Conservation (phyloP, 1,140 invertebrate species). For the Aphelinus atriplicis region DNA sequence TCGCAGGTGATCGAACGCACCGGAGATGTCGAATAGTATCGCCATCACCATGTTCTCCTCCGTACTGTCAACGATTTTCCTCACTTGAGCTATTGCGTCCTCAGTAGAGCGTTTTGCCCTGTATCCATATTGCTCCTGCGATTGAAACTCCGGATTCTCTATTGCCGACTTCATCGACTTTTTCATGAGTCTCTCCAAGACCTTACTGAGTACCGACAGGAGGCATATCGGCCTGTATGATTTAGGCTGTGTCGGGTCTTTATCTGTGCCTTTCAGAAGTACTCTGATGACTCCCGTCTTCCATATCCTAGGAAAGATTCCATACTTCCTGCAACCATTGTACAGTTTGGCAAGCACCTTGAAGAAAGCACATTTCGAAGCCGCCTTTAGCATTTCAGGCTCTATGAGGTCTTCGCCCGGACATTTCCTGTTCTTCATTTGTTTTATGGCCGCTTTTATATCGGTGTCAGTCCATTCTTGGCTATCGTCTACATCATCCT, state of each 20-base stretch:
- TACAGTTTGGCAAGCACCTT: not conserved
- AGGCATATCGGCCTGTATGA: conserved; percentile 16
- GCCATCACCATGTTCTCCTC: not conserved
- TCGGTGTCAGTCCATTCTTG: not conserved
- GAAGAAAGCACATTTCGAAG: not conserved
- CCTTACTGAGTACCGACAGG: not conserved
- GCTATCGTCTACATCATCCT: not conserved
- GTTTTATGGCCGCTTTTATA: not conserved
- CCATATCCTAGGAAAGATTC: not conserved
- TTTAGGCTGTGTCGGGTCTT: not conserved
- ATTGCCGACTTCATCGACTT: not conserved
- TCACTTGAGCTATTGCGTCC: not conserved
- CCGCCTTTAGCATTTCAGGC: not conserved
- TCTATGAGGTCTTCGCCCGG: not conserved
- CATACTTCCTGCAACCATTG: not conserved
- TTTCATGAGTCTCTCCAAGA: conserved; percentile 6
- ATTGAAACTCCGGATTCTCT: not conserved
- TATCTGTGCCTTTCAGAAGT: not conserved
- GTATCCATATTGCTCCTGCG: not conserved
- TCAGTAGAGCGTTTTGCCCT: not conserved
- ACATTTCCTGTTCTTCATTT: not conserved
- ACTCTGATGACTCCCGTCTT: not conserved
- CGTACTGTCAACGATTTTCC: not conserved
- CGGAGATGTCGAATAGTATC: not conserved
- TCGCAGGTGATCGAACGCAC: conserved; percentile 1